Percentiles rank a stretch among this genome's conserved stretches.
Evolutionary conservation across 2,797 vertebrate genomes (phyloP).

Genomic region (Tauraco hartlaubi): DNA sequence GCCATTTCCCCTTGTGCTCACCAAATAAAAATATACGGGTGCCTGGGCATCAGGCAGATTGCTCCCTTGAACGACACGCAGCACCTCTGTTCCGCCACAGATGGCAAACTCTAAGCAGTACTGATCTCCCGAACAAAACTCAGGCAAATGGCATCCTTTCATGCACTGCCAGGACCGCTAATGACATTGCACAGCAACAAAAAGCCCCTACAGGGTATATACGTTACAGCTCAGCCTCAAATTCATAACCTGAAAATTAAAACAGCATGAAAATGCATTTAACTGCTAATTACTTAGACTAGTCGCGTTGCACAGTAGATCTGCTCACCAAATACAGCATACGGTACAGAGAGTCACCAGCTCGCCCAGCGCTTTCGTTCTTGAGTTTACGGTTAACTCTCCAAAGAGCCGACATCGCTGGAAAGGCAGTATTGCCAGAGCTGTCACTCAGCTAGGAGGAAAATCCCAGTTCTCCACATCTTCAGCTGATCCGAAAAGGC

Average conservation of each 20-base stretch:
- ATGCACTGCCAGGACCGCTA: neutral
- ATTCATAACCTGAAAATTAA: neutral
- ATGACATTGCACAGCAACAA: neutral
- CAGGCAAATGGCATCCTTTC: neutral
- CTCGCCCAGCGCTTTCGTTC: slow-evolving; percentile 68
- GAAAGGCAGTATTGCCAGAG: neutral
- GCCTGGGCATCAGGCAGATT: neutral
- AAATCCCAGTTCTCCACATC: slow-evolving; percentile 36
- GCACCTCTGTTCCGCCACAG: neutral
- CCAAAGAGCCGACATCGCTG: slow-evolving; percentile 88
- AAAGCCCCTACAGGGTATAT: neutral
- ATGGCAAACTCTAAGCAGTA: neutral
- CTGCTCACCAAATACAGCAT: slow-evolving; percentile 79
- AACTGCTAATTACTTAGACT: neutral
- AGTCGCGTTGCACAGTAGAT: neutral
- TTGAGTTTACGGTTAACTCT: slow-evolving; percentile 83
- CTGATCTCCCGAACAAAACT: neutral
- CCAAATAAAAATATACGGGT: rapidly evolving
- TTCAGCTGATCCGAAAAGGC: neutral
- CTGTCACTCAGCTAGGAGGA: neutral
- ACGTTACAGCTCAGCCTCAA: neutral
- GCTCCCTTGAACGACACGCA: neutral
- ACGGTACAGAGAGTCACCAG: slow-evolving; percentile 86
- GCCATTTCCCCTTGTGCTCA: neutral
- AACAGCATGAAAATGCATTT: neutral